These are phyloP conservation scores for Adelges cooleyi DNA, from an alignment of 1,140 invertebrate species.

Conservation along the genomic window DNA sequence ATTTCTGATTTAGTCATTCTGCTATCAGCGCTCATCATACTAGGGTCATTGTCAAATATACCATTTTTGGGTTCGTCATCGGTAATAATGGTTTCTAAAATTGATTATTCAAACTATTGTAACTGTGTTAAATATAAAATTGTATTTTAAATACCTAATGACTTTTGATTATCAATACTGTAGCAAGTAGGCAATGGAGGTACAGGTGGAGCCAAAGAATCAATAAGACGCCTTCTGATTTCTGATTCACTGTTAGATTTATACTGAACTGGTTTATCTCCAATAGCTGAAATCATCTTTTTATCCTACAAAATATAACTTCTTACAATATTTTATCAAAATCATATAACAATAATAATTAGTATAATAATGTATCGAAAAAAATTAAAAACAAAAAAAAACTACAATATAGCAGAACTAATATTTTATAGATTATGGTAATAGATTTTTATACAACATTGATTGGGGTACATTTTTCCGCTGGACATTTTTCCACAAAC, in stretches of 20 bases:
- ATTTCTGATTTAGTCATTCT: slow-evolving; percentile 19
- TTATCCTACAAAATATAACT: slow-evolving; percentile 22
- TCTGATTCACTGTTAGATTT: slow-evolving; percentile 33
- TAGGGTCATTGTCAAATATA: not conserved
- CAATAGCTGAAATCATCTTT: not conserved
- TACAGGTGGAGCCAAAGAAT: slow-evolving; percentile 34
- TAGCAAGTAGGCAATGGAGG: slow-evolving; percentile 35
- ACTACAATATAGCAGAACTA: no score
- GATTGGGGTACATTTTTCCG: no score
- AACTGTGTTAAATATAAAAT: not conserved
- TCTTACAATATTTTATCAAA: no score
- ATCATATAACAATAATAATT: no score
- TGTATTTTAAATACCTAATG: not conserved
- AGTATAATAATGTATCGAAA: no score
- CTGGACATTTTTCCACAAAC: no score
- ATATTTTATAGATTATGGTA: no score
- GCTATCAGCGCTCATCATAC: not conserved
- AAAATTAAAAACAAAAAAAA: no score
- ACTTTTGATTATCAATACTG: slow-evolving; percentile 25
- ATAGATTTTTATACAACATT: no score
- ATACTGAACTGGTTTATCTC: slow-evolving; percentile 10
- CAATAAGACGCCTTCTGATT: slow-evolving; percentile 31
- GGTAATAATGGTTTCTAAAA: not conserved
- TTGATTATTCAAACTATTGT: not conserved
- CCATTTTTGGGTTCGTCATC: not conserved